Conservation (phyloP, 2,113 vertebrate genomes). For the Puma concolor region DNA sequence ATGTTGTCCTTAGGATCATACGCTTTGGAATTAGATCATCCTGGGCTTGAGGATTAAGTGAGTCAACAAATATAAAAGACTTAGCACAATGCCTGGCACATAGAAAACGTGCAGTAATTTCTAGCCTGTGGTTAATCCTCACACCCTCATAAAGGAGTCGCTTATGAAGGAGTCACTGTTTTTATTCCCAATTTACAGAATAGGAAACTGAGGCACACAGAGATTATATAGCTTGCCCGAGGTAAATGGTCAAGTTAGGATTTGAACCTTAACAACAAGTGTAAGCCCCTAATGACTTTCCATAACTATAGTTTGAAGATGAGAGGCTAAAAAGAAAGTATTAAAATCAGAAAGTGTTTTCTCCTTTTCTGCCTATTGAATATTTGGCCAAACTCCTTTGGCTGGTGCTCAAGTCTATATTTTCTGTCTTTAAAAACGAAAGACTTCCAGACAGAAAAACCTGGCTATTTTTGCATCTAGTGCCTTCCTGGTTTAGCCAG, state of each 20-base stretch:
- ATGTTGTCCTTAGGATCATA: not conserved
- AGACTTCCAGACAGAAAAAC: not conserved
- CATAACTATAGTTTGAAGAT: not conserved
- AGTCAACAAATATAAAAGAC: constrained; percentile 23
- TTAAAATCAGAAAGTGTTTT: not conserved
- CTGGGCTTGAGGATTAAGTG: constrained; percentile 19
- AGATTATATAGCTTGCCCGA: not conserved
- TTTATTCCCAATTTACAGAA: not conserved
- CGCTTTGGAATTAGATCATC: constrained; percentile 35
- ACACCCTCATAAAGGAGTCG: not conserved
- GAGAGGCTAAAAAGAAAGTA: not conserved
- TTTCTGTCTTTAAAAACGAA: not conserved
- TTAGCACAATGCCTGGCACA: constrained; percentile 8
- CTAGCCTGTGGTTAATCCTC: not conserved
- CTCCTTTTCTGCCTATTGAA: not conserved
- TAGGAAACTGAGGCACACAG: not conserved
- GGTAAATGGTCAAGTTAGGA: not conserved
- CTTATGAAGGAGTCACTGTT: not conserved
- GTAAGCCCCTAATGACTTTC: not conserved
- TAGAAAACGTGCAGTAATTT: not conserved
- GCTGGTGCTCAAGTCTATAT: not conserved
- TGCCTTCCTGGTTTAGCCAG: not conserved
- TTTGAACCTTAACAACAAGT: not conserved
- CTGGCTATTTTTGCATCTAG: not conserved
- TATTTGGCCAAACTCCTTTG: not conserved